Percentiles rank a stretch among this genome's conserved stretches.
These are phyloP conservation scores for Dinocampus coccinellae DNA, from an alignment of 2,888 invertebrate genomes.

Conservation along the genomic window DNA sequence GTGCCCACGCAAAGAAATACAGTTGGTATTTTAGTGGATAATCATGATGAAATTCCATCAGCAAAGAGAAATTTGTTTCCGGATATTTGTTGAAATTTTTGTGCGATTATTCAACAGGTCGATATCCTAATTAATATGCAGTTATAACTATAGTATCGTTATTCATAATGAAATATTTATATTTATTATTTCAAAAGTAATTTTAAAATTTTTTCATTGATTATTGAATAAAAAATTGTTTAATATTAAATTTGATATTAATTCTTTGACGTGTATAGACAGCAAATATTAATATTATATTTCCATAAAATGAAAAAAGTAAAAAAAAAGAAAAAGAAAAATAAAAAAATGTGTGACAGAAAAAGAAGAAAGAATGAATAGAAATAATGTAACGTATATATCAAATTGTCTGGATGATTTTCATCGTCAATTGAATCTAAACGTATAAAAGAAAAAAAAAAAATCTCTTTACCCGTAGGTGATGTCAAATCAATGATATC, in stretches of 20 bases:
- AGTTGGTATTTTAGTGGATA: background rate
- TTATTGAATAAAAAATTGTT: background rate
- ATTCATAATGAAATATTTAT: too few relatives aligned
- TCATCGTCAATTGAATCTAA: constrained; percentile 1
- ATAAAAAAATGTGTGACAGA: too few relatives aligned
- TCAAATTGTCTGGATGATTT: background rate
- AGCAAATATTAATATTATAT: background rate
- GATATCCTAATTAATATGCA: constrained; percentile 22
- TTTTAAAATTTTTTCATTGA: too few relatives aligned
- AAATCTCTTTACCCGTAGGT: background rate
- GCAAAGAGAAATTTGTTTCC: constrained; percentile 32
- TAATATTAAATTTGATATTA: too few relatives aligned
- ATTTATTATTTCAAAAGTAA: too few relatives aligned
- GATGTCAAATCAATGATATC: background rate
- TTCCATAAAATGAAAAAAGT: too few relatives aligned
- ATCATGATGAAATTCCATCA: background rate
- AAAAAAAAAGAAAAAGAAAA: too few relatives aligned
- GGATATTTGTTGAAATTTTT: constrained; percentile 30
- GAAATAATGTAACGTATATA: background rate
- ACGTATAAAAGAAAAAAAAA: too few relatives aligned
- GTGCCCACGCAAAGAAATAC: background rate
- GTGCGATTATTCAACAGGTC: constrained; percentile 33
- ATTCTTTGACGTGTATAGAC: background rate
- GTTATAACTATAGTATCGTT: background rate
- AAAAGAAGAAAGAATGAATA: background rate